Conservation (phyloP, 2,797 vertebrate genomes). For the Bradypodion pumilum region DNA sequence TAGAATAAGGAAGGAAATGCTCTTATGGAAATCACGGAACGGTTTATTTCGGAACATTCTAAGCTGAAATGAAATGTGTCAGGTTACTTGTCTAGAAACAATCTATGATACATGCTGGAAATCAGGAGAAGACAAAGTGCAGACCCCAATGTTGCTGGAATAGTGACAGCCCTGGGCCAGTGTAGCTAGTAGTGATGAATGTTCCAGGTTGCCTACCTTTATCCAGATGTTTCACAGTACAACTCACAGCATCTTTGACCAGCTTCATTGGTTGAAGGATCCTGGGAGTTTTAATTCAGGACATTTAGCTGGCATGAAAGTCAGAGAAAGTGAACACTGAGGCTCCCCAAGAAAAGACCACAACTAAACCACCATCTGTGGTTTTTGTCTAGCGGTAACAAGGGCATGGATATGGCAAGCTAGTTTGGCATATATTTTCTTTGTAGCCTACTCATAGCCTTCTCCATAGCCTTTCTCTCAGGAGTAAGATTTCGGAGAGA, state of each 20-base stretch:
- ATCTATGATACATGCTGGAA: too few species aligned
- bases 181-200: too few species aligned
- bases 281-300: background rate
- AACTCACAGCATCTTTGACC: too few species aligned
- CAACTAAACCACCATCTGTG: background rate
- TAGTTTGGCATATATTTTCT: background rate
- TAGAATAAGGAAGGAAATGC: background rate
- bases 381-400: background rate
- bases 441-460: conserved; percentile 23
- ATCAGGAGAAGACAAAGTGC: too few species aligned
- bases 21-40: background rate
- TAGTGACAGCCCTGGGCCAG: too few species aligned
- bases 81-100: background rate
- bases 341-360: background rate
- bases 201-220: too few species aligned
- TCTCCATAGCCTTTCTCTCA: background rate
- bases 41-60: background rate
- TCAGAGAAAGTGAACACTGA: background rate
- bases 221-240: too few species aligned
- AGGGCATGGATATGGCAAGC: background rate
- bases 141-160: too few species aligned
- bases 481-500: background rate
- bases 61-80: background rate
- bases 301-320: background rate
- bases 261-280: background rate